Evolutionary conservation across 2,797 vertebrate species (phyloP), one percentile per base, ranked within the genome.

Genomic region (Monodelphis domestica): DNA sequence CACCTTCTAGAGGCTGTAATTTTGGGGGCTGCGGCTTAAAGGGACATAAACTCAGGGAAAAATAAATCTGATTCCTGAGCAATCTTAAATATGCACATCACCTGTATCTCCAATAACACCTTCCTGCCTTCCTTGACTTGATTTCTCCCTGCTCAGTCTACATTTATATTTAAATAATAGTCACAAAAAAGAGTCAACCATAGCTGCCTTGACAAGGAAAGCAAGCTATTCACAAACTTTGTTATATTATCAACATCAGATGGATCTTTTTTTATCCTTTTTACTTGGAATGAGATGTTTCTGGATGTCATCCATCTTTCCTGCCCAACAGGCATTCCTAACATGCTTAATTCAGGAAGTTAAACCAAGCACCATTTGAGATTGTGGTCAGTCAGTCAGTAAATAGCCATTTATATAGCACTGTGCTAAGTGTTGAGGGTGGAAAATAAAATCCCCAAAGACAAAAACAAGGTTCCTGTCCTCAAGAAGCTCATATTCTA

Each of bases 21-120:
- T 97, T 97, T 91, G 1, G 94, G 87, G 93, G 78, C 78, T 59
- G 26, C 96, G 93, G 93, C 94, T 97, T 96, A 96, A 97, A 97
- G 92, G 55, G 54, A 51, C 90, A 92, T 97, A 97, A 96, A 95
- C 90, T 93, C 92, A 53, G 94, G 94, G 87, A 57, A 92, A 96
- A 95, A 95, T 90, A 96, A 95, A 94, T 15, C 52, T 45, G 89
- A 91, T 70, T 94, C 53, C 38, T 28, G 3, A 53, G 78, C 54
- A 95, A 33, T 93, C 93, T 93, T 91, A 84, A 17, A 55, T 53
- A 91, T 55, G 53, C 10, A 54, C 59, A 84, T 55, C 56, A 45
- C 3, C 0, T 4, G 30, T 0, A 21, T 94, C 96, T 94, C 91
- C 53, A 90, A 96, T 91, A 87, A 45, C 53, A 53, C 91, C 90